phyloP scores from a whole-genome alignment of 2,888 invertebrate species.

The Uropetala carovei region DNA sequence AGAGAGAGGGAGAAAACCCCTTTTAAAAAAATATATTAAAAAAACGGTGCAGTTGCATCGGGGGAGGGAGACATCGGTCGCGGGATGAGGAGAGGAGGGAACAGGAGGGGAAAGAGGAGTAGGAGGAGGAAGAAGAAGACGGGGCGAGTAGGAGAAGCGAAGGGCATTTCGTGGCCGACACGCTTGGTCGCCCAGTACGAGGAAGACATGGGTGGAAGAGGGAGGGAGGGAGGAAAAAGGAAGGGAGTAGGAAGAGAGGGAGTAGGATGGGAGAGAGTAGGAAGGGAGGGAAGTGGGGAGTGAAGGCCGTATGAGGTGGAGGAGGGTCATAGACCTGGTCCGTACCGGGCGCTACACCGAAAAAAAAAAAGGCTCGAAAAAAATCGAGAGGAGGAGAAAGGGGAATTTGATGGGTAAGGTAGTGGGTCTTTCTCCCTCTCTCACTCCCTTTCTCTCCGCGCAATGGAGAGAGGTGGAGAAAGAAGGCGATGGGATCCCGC shows the following conservation, averaged over 20 bases:
- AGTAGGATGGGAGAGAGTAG: neutral
- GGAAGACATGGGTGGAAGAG: neutral
- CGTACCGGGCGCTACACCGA: slow-evolving; percentile 51
- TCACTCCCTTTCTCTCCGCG: no score
- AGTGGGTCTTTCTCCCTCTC: no score
- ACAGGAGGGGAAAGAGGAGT: neutral
- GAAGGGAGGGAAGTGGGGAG: neutral
- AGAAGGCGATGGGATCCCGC: neutral
- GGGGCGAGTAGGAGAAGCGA: neutral
- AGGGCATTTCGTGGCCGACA: slow-evolving; percentile 39
- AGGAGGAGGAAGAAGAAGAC: neutral
- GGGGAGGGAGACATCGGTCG: neutral
- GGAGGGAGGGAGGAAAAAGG: neutral
- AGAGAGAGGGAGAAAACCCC: neutral
- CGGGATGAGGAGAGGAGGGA: neutral
- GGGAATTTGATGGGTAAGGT: neutral
- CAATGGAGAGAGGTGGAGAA: neutral
- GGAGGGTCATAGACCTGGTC: slow-evolving; percentile 57
- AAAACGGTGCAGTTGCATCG: slow-evolving; percentile 26
- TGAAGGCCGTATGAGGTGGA: slow-evolving; percentile 49
- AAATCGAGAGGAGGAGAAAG: neutral
- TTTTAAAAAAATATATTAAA: neutral
- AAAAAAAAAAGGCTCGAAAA: slow-evolving; percentile 9
- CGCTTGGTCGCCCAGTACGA: slow-evolving; percentile 49
- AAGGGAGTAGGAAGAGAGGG: neutral